Evolutionary conservation across 23 tunicate genomes (phyloP).

Genomic region (Ascidia mentula): DNA sequence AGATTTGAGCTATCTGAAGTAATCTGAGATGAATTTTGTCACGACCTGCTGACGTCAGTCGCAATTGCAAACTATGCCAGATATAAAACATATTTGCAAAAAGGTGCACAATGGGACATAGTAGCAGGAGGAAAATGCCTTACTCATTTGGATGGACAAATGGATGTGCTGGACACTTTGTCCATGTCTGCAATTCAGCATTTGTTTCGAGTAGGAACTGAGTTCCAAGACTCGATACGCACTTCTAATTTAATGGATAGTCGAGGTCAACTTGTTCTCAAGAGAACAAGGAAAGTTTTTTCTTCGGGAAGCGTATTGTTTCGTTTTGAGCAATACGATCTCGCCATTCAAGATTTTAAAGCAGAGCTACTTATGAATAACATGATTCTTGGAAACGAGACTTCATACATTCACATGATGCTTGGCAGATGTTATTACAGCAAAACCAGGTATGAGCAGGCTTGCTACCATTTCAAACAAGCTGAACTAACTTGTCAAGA

Average conservation of each 20-base stretch:
- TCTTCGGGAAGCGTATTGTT: neutral
- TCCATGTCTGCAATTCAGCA: neutral
- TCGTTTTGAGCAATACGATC: slow-evolving; percentile 1
- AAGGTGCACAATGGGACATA: neutral
- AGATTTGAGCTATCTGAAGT: neutral
- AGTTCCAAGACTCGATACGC: neutral
- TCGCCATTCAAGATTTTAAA: neutral
- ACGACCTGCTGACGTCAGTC: neutral
- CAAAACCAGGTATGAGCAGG: neutral
- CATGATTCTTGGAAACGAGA: neutral
- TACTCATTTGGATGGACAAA: neutral
- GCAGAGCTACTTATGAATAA: neutral
- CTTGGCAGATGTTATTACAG: neutral
- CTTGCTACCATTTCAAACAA: neutral
- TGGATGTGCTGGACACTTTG: neutral
- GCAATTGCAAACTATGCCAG: neutral
- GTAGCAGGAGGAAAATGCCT: neutral
- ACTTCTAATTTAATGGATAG: neutral
- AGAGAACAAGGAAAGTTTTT: neutral
- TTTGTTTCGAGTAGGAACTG: neutral
- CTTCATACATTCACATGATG: neutral
- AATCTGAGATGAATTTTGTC: neutral
- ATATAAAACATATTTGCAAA: neutral
- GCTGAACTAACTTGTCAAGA: neutral
- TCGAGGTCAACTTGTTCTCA: neutral